Conservation (phyloP, 2,888 invertebrate species). For the Caprella mutica region DNA sequence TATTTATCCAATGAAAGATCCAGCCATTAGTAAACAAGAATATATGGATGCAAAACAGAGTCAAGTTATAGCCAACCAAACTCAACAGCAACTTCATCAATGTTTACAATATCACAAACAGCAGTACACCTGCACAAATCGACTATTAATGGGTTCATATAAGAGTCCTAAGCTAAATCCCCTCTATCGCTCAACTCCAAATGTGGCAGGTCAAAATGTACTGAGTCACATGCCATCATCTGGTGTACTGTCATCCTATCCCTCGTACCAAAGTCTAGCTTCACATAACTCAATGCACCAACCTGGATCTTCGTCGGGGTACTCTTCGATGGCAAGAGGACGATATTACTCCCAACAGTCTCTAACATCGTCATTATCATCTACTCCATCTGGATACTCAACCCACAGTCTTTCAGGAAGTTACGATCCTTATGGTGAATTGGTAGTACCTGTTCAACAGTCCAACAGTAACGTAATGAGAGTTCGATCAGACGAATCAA, state of each 20-base stretch:
- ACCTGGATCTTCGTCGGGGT: conserved; percentile 35
- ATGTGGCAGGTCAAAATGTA: conserved; percentile 44
- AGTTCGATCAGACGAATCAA: conserved; percentile 33
- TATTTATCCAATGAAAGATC: conserved; percentile 79
- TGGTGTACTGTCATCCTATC: conserved; percentile 23
- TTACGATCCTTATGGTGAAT: conserved; percentile 35
- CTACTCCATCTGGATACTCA: conserved; percentile 35
- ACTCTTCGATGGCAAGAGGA: conserved; percentile 34
- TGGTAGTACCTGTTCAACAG: conserved; percentile 14
- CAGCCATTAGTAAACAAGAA: conserved; percentile 77
- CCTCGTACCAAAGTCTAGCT: conserved; percentile 26
- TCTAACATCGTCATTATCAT: conserved; percentile 38
- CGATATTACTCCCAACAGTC: conserved; percentile 35
- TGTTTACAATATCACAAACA: conserved; percentile 12
- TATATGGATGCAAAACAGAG: conserved; percentile 72
- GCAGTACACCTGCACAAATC: conserved; percentile 34
- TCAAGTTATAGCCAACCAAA: conserved; percentile 31
- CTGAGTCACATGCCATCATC: too few relatives aligned
- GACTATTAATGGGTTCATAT: conserved; percentile 45
- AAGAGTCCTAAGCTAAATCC: conserved; percentile 55
- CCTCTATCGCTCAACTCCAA: conserved; percentile 71
- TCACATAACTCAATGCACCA: conserved; percentile 17
- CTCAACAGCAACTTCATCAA: conserved; percentile 33
- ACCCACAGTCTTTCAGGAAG: conserved; percentile 37
- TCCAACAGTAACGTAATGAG: conserved; percentile 22